Evolutionary conservation across 2,797 vertebrate species (phyloP), one percentile per base, ranked within the genome.

Genomic region (Mallotus villosus): DNA sequence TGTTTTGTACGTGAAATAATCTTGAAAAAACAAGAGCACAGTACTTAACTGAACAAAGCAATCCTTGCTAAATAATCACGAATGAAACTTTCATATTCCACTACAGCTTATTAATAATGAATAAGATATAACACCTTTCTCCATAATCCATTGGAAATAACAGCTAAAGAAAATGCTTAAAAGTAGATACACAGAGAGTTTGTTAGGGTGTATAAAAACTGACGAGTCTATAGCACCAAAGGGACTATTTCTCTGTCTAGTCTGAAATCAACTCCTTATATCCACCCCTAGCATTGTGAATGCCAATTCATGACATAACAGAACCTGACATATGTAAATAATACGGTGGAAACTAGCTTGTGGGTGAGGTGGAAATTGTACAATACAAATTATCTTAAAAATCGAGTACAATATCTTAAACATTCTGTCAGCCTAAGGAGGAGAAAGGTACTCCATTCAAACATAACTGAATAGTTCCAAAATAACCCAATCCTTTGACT

Each of bases 71-170:
- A 81, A 78, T 73, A 71, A 81, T 60, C 21, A 24, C 7, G 73
- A 84, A 84, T 76, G 59, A 65, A 76, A 82, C 72, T 53, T 73
- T 70, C 73, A 34, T 69, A 78, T 84, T 75, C 78, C 80, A 79
- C 70, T 58, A 69, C 78, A 29, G 67, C 71, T 84, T 77, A 82
- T 87, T 86, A 86, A 84, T 86, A 75, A 83, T 86, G 78, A 79
- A 84, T 84, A 76, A 79, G 72, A 46, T 73, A 82, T 76, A 77
- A 78, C 72, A 75, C 69, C 61, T 59, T 59, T 67, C 71, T 64
- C 29, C 21, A 67, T 83, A 87, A 83, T 85, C 84, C 82, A 73
- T 62, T 72, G 71, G 65, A 74, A 81, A 77, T 73, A 71, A 25
- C 72, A 61, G 63, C 62, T 70, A 63, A 32, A 66, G 61, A 65